phyloP scores from a whole-genome alignment of 1,140 invertebrate genomes.

The Drosophila varians region DNA sequence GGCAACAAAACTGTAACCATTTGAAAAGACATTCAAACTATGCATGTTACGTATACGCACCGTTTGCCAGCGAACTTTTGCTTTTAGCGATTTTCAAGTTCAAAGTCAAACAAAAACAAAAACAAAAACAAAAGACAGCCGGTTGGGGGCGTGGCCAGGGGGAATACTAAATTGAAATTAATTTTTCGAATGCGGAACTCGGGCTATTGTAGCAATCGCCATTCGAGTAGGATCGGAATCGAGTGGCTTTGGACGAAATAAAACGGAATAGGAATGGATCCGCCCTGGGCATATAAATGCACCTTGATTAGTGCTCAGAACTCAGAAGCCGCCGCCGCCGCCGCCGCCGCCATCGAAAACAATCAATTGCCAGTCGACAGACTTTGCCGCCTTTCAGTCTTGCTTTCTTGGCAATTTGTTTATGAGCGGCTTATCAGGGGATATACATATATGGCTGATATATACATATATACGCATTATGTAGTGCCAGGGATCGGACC shows the following conservation, averaged over 20 bases:
- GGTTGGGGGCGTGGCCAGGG: constrained; percentile 1
- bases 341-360: no score
- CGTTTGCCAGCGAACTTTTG: background rate
- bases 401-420: constrained; percentile 11
- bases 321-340: constrained; percentile 6
- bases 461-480: background rate
- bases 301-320: constrained; percentile 37
- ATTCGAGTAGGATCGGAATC: background rate
- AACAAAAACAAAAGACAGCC: background rate
- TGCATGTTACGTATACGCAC: constrained; percentile 32
- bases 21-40: background rate
- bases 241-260: background rate
- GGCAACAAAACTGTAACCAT: background rate
- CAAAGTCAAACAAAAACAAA: constrained; percentile 29
- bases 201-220: constrained; percentile 4
- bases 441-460: background rate
- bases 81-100: constrained; percentile 25
- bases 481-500: background rate
- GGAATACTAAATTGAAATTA: constrained; percentile 12
- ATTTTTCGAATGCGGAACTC: constrained; percentile 28
- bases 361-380: constrained; percentile 4
- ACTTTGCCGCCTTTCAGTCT: constrained; percentile 6
- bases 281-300: constrained; percentile 38
- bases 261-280: constrained; percentile 8
- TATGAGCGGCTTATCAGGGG: constrained; percentile 15